Evolutionary conservation across 2,888 invertebrate genomes (phyloP).

Genomic region (Chloroclysta siterata): DNA sequence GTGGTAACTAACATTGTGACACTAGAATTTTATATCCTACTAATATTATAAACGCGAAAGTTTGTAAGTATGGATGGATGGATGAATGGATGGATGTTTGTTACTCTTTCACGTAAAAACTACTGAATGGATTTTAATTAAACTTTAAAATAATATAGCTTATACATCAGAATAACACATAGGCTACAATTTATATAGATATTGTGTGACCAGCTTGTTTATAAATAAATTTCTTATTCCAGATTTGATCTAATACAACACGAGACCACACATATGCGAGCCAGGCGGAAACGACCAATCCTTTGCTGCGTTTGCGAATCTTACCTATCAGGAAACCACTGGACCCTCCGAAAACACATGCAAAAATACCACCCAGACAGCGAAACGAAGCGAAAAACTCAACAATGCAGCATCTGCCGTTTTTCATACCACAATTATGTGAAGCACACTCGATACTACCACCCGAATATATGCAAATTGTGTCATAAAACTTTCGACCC

Average conservation of each 20-base stretch:
- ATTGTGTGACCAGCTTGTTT: too few species aligned
- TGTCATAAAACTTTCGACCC: conserved; percentile 11
- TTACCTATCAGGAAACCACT: conserved; percentile 43
- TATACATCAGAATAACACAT: too few species aligned
- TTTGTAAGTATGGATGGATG: too few species aligned
- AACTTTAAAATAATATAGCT: too few species aligned
- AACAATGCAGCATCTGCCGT: conserved; percentile 20
- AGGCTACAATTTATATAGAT: too few species aligned
- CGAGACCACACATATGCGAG: conserved; percentile 49
- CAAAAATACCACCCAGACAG: conserved; percentile 8
- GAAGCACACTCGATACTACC: conserved; percentile 28
- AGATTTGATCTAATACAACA: conserved; percentile 55
- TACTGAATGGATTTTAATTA: too few species aligned
- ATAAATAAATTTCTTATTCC: conserved; percentile 43
- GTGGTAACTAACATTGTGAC: too few species aligned
- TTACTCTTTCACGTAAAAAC: too few species aligned
- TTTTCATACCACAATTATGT: conserved; percentile 19
- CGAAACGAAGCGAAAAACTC: background rate
- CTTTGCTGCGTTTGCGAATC: conserved; percentile 52
- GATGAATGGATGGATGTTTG: too few species aligned
- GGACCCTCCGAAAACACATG: conserved; percentile 16
- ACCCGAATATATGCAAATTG: conserved; percentile 8
- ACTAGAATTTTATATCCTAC: too few species aligned
- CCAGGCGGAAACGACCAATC: conserved; percentile 25
- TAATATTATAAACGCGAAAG: too few species aligned